These are phyloP conservation scores for Lineus longissimus DNA, from an alignment of 1,140 invertebrate species.

Conservation along the genomic window DNA sequence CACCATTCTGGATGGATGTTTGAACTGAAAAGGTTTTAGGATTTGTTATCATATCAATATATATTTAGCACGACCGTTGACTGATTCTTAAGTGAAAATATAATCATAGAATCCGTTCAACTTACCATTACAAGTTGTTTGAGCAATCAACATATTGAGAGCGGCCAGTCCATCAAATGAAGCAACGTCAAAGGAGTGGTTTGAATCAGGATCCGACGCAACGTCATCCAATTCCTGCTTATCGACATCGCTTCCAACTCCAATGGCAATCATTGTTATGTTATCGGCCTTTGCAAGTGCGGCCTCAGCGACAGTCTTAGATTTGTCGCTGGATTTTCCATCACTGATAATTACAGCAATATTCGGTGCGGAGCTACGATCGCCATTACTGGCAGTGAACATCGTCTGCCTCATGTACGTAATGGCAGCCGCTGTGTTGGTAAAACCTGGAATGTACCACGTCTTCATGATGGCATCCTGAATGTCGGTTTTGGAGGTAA, in stretches of 20 bases:
- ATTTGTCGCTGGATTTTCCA: constrained; percentile 20
- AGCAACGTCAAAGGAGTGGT: too few relatives aligned
- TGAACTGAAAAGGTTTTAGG: too few relatives aligned
- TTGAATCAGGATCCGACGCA: too few relatives aligned
- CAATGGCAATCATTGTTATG: constrained; percentile 40
- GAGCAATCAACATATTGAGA: constrained; percentile 20
- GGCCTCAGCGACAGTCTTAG: constrained; percentile 26
- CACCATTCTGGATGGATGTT: too few relatives aligned
- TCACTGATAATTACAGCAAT: constrained; percentile 28
- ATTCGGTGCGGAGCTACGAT: constrained; percentile 20
- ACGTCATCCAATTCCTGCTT: too few relatives aligned
- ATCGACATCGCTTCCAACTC: too few relatives aligned
- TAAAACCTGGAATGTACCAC: constrained; percentile 37
- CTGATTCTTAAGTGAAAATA: constrained; percentile 7
- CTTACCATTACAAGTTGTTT: constrained; percentile 25
- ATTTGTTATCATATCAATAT: too few relatives aligned
- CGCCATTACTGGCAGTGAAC: constrained; percentile 22
- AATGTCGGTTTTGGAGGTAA: too few relatives aligned
- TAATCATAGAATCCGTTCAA: too few relatives aligned
- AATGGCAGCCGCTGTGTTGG: constrained; percentile 42
- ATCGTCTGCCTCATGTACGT: constrained; percentile 29
- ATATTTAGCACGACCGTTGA: too few relatives aligned
- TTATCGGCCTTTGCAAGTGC: constrained; percentile 28
- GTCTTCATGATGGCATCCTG: constrained; percentile 29
- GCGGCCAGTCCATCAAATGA: constrained; percentile 29